Evolutionary conservation across 2,113 vertebrate genomes (phyloP).

Genomic region (Pelmatolapia mariae): DNA sequence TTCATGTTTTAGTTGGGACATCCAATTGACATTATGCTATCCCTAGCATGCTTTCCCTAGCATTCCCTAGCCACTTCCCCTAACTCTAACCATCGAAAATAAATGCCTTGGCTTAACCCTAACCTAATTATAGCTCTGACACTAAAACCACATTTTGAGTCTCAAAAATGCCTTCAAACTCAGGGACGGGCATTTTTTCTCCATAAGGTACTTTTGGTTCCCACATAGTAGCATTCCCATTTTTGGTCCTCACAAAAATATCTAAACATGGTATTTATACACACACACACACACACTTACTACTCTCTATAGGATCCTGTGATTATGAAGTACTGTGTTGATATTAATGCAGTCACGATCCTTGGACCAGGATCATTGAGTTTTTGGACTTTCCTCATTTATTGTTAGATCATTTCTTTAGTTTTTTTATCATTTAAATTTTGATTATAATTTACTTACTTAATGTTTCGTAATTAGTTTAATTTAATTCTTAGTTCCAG

Average conservation of each 20-base stretch:
- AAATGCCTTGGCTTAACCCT: background rate
- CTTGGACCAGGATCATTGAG: background rate
- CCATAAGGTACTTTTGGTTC: background rate
- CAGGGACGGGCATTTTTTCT: background rate
- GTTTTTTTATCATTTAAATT: background rate
- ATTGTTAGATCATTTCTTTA: background rate
- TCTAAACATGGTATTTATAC: background rate
- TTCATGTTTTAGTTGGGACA: background rate
- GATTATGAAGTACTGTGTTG: background rate
- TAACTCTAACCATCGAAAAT: background rate
- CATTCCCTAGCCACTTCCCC: background rate
- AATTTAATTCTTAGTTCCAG: background rate
- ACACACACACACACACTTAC: background rate
- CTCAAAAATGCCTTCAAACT: background rate
- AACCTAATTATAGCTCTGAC: background rate
- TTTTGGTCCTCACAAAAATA: background rate
- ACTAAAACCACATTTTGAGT: background rate
- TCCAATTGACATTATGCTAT: background rate
- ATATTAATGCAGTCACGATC: background rate
- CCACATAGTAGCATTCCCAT: background rate
- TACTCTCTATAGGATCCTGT: background rate
- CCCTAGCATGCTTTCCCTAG: background rate
- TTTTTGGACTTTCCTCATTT: background rate
- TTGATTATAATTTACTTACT: background rate
- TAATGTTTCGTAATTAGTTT: background rate